Conservation (phyloP, 2,797 vertebrate species). For the Numenius phaeopus region DNA sequence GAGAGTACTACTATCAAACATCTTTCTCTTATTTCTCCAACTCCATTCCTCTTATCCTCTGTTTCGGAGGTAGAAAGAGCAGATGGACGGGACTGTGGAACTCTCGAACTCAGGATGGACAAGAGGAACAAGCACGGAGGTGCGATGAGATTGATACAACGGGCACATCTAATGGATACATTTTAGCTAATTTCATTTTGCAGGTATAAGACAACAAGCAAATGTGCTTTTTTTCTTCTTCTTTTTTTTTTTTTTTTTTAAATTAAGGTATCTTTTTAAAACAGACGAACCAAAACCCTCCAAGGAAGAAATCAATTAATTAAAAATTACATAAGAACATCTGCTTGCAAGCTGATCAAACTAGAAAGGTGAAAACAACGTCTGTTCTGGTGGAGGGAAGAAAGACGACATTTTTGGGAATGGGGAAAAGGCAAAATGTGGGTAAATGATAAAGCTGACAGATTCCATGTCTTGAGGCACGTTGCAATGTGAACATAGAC, state of each 20-base stretch:
- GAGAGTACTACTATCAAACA: not conserved
- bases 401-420: conserved; percentile 33
- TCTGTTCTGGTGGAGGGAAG: conserved; percentile 30
- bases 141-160: not conserved
- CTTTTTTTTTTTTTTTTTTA: not conserved
- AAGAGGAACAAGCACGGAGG: not conserved
- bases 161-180: not conserved
- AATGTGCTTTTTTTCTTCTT: not conserved
- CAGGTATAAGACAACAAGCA: not conserved
- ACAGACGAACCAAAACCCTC: conserved; percentile 65
- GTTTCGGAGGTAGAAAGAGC: not conserved
- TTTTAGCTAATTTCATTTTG: not conserved
- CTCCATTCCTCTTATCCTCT: not conserved
- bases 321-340: conserved; percentile 72
- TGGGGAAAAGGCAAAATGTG: conserved; percentile 32
- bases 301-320: conserved; percentile 73
- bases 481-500: conserved; percentile 40
- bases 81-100: not conserved
- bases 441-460: conserved; percentile 49
- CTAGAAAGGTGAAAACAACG: conserved; percentile 64
- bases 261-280: conserved; percentile 65
- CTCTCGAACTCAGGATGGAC: not conserved
- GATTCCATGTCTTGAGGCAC: not conserved
- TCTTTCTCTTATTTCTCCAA: not conserved
- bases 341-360: conserved; percentile 68